These are phyloP conservation scores for Zaprionus capensis DNA, from an alignment of 1,140 invertebrate species.

Conservation along the genomic window DNA sequence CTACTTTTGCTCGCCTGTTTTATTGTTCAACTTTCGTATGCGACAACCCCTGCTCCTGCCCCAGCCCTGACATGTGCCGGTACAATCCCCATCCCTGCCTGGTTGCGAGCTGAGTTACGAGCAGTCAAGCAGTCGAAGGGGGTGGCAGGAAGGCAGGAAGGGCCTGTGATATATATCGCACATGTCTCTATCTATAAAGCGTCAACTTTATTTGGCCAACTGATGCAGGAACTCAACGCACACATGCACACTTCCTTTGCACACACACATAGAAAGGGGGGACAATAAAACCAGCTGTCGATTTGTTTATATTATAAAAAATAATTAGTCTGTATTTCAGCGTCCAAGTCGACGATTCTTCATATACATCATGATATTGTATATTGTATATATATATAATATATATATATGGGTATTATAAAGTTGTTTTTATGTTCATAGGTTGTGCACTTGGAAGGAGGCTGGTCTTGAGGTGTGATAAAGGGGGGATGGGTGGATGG, in stretches of 20 bases:
- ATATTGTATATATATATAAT: constrained; percentile 46
- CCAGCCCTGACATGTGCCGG: constrained; percentile 27
- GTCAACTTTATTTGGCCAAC: constrained; percentile 79
- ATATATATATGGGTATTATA: constrained; percentile 31
- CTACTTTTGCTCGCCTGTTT: constrained; percentile 59
- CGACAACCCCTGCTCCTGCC: constrained; percentile 14
- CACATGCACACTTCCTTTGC: constrained; percentile 12
- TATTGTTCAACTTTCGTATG: constrained; percentile 66
- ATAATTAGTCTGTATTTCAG: constrained; percentile 81
- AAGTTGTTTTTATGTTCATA: constrained; percentile 24
- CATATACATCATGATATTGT: constrained; percentile 70
- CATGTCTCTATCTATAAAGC: constrained; percentile 80
- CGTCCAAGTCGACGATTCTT: constrained; percentile 76
- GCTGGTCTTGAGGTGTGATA: background rate
- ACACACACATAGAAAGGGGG: constrained; percentile 5
- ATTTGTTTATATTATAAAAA: constrained; percentile 82
- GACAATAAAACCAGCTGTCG: constrained; percentile 79
- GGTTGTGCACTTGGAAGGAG: constrained; percentile 3
- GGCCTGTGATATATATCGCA: constrained; percentile 64
- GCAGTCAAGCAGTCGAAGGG: constrained; percentile 9
- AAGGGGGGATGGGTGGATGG: background rate
- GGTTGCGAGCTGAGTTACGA: constrained; percentile 20
- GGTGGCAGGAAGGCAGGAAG: constrained; percentile 18
- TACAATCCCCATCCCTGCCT: background rate
- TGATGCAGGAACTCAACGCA: constrained; percentile 41